A percentile compares a stretch with the other conserved stretches of the same genome.
Conservation (phyloP, 2,888 invertebrate genomes). For the Caenorhabditis angaria region DNA sequence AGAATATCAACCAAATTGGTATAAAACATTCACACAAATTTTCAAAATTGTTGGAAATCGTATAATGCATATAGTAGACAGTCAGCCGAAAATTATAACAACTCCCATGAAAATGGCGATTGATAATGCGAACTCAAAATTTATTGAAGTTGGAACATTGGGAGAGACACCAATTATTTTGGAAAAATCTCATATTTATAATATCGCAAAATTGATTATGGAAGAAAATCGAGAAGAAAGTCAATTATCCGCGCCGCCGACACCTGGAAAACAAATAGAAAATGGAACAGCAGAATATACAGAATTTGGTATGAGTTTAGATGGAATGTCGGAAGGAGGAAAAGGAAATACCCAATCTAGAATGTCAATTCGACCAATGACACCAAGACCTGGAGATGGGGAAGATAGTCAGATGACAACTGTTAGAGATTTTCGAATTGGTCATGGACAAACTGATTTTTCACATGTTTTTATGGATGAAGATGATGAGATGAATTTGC, state of each 20-base stretch:
- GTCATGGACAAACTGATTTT: neutral
- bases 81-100: neutral
- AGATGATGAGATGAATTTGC: neutral
- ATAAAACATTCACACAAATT: neutral
- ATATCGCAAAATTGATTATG: neutral
- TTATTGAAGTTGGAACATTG: neutral
- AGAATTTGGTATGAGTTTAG: neutral
- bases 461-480: neutral
- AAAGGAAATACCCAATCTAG: no score
- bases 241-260: neutral
- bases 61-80: neutral
- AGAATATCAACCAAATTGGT: slow-evolving; percentile 26
- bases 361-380: neutral
- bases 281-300: no score
- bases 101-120: neutral
- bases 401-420: neutral
- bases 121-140: neutral
- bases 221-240: neutral
- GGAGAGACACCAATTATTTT: neutral
- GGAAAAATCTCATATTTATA: neutral
- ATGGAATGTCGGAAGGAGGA: neutral
- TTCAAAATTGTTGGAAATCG: neutral
- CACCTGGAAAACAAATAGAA: neutral
- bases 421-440: neutral
- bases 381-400: neutral